A percentile compares a stretch with the other conserved stretches of the same genome.
These are phyloP conservation scores for Clitarchus hookeri DNA, from an alignment of 2,888 invertebrate genomes.

Conservation along the genomic window DNA sequence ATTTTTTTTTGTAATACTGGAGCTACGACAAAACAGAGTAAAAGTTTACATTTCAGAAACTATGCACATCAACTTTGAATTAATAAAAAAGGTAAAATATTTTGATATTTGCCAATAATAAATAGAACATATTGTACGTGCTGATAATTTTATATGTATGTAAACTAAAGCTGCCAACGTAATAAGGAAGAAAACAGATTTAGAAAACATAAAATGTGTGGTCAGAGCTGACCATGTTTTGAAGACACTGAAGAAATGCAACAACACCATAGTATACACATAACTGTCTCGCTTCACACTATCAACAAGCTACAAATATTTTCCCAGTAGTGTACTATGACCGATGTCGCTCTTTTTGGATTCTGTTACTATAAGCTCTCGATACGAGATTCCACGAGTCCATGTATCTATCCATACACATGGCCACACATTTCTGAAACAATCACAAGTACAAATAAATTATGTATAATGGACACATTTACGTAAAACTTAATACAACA, in stretches of 20 bases:
- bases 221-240: neutral
- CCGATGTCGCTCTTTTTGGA: constrained; percentile 75
- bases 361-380: constrained; percentile 81
- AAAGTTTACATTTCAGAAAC: too few relatives aligned
- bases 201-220: neutral
- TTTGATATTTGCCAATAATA: too few relatives aligned
- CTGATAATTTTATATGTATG: neutral
- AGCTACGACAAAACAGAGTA: too few relatives aligned
- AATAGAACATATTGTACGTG: too few relatives aligned
- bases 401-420: constrained; percentile 99
- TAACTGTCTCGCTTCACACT: neutral
- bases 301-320: neutral
- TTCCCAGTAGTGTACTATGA: constrained; percentile 35
- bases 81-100: too few relatives aligned
- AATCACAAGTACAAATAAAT: neutral
- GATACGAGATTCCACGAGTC: constrained; percentile 94
- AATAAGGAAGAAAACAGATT: too few relatives aligned
- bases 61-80: too few relatives aligned
- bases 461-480: neutral
- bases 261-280: neutral
- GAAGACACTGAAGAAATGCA: neutral
- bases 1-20: too few relatives aligned
- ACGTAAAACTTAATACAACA: neutral
- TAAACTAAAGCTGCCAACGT: neutral
- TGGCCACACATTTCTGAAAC: constrained; percentile 90